Conservation (phyloP, 23 tunicate species). For the Trididemnum clinides region DNA sequence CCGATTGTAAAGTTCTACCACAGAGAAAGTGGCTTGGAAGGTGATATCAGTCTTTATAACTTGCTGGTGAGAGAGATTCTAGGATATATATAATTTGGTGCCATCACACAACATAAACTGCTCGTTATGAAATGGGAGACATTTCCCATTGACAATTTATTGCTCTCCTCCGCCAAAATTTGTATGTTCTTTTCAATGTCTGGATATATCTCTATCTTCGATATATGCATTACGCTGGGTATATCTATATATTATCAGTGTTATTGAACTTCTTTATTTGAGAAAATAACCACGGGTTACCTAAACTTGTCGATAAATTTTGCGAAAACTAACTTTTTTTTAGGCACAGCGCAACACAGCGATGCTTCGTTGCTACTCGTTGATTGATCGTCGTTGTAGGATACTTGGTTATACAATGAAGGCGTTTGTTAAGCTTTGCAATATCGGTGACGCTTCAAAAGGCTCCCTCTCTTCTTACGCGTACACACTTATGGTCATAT, state of each 20-base stretch:
- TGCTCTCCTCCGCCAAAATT: no score
- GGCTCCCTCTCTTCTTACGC: slow-evolving; percentile 97
- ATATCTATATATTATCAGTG: no score
- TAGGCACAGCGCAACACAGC: slow-evolving; percentile 92
- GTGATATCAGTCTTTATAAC: slow-evolving; percentile 95
- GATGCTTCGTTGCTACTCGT: slow-evolving; percentile 67
- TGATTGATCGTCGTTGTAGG: slow-evolving; percentile 74
- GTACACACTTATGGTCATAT: slow-evolving; percentile 91
- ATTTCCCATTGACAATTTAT: no score
- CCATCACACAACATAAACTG: no score
- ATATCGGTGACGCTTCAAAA: slow-evolving; percentile 93
- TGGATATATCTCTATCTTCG: no score
- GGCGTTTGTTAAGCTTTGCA: slow-evolving; percentile 82
- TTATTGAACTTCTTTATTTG: no score
- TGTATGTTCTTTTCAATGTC: no score
- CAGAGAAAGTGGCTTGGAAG: slow-evolving; percentile 59
- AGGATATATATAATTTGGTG: no score
- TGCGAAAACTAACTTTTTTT: neutral
- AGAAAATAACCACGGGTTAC: no score
- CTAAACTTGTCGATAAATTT: neutral
- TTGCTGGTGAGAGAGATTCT: slow-evolving; percentile 61
- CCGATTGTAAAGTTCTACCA: slow-evolving; percentile 95
- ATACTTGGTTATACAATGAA: slow-evolving; percentile 92
- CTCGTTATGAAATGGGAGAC: no score
- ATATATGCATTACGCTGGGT: no score